Evolutionary conservation across 2,113 vertebrate genomes (phyloP), one percentile per base, ranked within the genome.

Genomic region (Aegotheles bennettii): DNA sequence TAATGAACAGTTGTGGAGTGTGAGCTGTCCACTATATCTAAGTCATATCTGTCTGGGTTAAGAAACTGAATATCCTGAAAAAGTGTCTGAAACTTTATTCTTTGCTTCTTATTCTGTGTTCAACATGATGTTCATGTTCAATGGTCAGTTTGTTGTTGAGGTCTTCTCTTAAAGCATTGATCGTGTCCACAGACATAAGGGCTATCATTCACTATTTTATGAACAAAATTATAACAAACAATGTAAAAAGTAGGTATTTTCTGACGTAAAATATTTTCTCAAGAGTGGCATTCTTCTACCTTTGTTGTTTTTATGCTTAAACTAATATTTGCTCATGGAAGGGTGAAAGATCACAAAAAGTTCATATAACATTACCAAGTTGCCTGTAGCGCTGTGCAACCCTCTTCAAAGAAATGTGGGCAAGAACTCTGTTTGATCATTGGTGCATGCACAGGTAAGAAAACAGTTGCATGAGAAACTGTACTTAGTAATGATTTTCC

Each of bases 401-500:
- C 18, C 20, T 67, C 69, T 86, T 96, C 87, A 95, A 95, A 95
- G 53, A 67, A 50, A 69, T 53, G 53, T 25, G 80, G 73, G 78
- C 51, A 74, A 73, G 75, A 60, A 1, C 65, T 79, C 51, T 68
- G 28, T 93, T 82, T 94, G 91, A 95, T 87, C 90, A 63, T 57
- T 82, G 71, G 75, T 82, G 93, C 93, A 21, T 90, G 80, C 68
- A 77, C 64, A 89, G 92, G 92, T 96, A 94, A 87, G 50, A 87
- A 91, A 94, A 87, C 65, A 89, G 23, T 84, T 83, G 36, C 75
- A 57, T 86, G 88, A 64, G 78, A 95, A 95, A 69, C 51, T 47
- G 21, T 35, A 50, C 31, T 69, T 47, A 74, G 54, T 63, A 45
- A 60, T 75, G 20, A 56, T 84, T 97, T 95, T 93, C 87, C 89